phyloP scores from a whole-genome alignment of 92 coral and sea anemone species.

The Pocillopora grandis region DNA sequence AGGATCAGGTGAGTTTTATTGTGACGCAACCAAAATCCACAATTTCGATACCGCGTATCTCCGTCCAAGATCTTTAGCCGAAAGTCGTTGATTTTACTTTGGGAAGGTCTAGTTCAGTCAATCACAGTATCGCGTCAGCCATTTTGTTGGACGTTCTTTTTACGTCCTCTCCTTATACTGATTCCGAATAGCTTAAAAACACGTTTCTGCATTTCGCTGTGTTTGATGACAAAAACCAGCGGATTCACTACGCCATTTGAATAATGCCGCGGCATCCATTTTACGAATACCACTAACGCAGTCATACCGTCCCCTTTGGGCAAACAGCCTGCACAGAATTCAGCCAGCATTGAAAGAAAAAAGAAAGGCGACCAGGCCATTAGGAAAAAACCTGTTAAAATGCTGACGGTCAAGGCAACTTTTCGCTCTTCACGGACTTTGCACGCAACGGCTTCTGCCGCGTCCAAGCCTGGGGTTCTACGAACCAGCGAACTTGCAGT shows the following conservation, averaged over 20 bases:
- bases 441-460: constrained; percentile 16
- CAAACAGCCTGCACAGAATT: constrained; percentile 44
- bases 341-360: constrained; percentile 58
- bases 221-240: constrained; percentile 68
- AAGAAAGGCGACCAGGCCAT: constrained; percentile 78
- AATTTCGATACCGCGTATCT: no score
- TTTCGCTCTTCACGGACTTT: constrained; percentile 54
- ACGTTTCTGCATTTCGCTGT: constrained; percentile 66
- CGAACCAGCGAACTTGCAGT: constrained; percentile 51
- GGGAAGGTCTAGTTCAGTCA: neutral
- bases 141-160: neutral
- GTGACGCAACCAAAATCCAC: no score
- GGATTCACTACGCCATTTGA: constrained; percentile 81
- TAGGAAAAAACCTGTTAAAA: constrained; percentile 65
- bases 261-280: constrained; percentile 79
- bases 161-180: neutral
- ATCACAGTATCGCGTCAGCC: neutral
- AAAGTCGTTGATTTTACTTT: neutral
- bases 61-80: no score
- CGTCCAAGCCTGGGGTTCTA: constrained; percentile 35
- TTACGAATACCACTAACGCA: constrained; percentile 55
- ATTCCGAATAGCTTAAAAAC: constrained; percentile 34
- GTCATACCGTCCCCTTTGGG: constrained; percentile 1
- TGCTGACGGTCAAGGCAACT: constrained; percentile 64
- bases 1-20: no score